Base-by-base conservation (phyloP, 2,113 vertebrate species). In the Chitala chitala region DNA sequence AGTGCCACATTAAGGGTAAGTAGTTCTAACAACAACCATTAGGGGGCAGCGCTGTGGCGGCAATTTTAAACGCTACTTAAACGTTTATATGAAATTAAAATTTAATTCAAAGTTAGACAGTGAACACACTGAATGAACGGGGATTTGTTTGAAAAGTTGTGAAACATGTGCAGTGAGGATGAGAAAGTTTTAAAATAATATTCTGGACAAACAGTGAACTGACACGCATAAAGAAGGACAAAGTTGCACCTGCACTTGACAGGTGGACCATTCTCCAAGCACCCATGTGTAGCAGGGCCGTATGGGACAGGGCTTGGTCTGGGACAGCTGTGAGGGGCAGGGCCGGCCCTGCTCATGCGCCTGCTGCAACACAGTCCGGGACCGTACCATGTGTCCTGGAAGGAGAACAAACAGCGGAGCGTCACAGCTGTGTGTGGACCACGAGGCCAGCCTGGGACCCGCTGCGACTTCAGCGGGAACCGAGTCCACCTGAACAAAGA, bases 261-360 rank as follows among this genome's bases (percentile, higher is more conserved):
- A 99, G 29, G 82, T 36, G 2, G 94, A 94, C 96, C 96, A 98
- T 1, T 91, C 91, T 5, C 94, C 91, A 36, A 97, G 88, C 51
- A 87, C 77, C 96, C 96, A 98, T 72, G 78, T 89, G 78, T 96
- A 98, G 88, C 96, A 98, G 50, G 97, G 97, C 64, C 78, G 92
- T 79, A 93, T 83, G 0, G 93, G 93, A 85, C 97, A 99, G 24
- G 88, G 89, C 77, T 91, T 91, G 83, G 91, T 89, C 84, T 99
- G 96, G 71, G 75, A 86, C 65, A 98, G 93, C 79, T 93, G 92
- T 40, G 74, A 78, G 0, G 95, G 92, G 77, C 97, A 99, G 0
- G 91, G 91, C 2, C 94, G 86, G 68, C 97, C 97, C 84, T 94
- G 94, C 3, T 94, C 94, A 5, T 89, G 89, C 6, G 93, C 87